Evolutionary conservation across 2,888 invertebrate genomes (phyloP), one percentile per base, ranked within the genome.

Genomic region (Pteria penguin): DNA sequence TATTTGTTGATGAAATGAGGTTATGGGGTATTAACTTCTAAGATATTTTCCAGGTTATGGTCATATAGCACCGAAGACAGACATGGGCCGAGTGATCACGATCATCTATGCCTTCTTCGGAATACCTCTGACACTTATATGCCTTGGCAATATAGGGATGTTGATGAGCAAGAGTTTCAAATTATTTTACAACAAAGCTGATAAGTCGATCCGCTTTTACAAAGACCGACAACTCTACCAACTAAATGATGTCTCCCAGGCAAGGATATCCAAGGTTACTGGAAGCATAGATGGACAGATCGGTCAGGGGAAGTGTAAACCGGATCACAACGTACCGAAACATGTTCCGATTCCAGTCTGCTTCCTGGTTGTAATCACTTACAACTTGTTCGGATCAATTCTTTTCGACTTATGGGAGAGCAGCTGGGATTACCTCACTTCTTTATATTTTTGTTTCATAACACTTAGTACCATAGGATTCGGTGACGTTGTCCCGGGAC

Each of bases 371-470:
- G 97, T 98, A 95, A 95, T 97, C 84, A 95, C 96, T 89, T 96
- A 96, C 91, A 95, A 97, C 73, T 94, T 96, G 88, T 96, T 97
- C 74, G 98, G 99, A 24, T 97, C 98, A 1, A 93, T 96, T 90
- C 94, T 99, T 66, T 99, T 99, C 92, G 95, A 96, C 2, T 93
- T 95, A 89, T 98, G 98, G 97, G 98, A 98, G 76, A 97, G 98
- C 22, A 94, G 95, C 52, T 98, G 98, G 98, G 95, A 95, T 85
- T 95, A 96, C 89, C 93, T 99, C 79, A 97, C 98, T 86, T 98
- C 97, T 69, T 91, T 92, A 70, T 93, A 93, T 82, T 93, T 92
- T 86, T 92, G 92, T 72, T 92, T 92, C 82, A 90, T 92, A 74
- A 93, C 92, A 4, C 85, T 92, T 22, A 90, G 90, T 62, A 93